Conservation (phyloP, 2,797 vertebrate species). For the Melanotaenia parkinsoni region DNA sequence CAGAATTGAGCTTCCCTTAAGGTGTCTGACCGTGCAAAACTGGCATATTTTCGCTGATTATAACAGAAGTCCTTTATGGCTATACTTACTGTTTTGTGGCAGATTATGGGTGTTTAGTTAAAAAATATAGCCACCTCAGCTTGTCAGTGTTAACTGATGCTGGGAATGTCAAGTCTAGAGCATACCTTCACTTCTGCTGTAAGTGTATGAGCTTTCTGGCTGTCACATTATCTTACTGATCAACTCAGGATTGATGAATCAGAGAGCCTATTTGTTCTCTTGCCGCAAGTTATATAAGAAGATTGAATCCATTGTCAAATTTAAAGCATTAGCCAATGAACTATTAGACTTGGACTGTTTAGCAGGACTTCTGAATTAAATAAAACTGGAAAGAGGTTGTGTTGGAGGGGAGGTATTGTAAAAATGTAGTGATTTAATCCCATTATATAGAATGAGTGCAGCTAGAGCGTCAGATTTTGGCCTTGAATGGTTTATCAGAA, state of each 20-base stretch:
- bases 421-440: neutral
- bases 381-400: neutral
- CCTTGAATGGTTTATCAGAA: neutral
- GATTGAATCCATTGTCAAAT: neutral
- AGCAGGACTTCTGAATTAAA: neutral
- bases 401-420: neutral
- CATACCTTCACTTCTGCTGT: neutral
- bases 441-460: neutral
- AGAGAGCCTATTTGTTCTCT: neutral
- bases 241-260: neutral
- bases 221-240: neutral
- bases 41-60: neutral
- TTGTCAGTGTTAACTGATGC: neutral
- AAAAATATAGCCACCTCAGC: too few species aligned
- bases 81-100: too few species aligned
- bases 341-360: too few species aligned
- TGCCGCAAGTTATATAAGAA: neutral
- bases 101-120: too few species aligned
- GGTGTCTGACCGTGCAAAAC: neutral
- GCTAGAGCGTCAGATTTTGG: neutral
- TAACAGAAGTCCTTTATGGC: neutral
- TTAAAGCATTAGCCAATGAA: neutral
- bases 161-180: neutral
- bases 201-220: neutral
- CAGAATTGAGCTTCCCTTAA: conserved; percentile 24